Conservation (phyloP, 2,113 vertebrate genomes). For the Gadus chalcogrammus region DNA sequence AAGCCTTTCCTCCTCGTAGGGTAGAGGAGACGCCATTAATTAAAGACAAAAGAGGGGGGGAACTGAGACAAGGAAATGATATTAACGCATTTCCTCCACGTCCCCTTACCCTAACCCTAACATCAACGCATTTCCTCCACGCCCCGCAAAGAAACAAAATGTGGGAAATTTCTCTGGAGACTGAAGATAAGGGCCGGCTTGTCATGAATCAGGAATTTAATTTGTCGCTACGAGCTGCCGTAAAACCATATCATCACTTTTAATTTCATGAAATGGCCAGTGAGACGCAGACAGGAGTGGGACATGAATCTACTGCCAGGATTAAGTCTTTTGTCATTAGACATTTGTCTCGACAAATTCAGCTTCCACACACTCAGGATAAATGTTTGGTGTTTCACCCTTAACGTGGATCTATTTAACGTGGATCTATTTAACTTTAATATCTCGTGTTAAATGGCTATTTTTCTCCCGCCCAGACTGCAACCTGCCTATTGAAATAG, state of each 20-base stretch:
- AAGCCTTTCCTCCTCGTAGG: conserved; percentile 12
- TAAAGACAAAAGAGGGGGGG: conserved; percentile 43
- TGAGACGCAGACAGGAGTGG: conserved; percentile 1
- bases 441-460: neutral
- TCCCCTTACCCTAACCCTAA: neutral
- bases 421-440: neutral
- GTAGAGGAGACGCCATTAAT: conserved; percentile 50
- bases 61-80: conserved; percentile 44
- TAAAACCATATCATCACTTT: conserved; percentile 29
- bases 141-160: conserved; percentile 50
- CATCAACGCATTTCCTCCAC: conserved; percentile 43
- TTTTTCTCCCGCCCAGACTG: neutral
- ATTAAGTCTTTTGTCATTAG: conserved; percentile 23
- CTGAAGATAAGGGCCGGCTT: conserved; percentile 32
- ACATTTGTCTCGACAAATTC: conserved; percentile 6
- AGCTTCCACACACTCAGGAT: conserved; percentile 21
- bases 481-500: neutral
- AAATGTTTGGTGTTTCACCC: conserved; percentile 15
- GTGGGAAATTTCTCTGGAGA: conserved; percentile 50
- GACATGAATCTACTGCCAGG: conserved; percentile 23
- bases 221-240: conserved; percentile 29
- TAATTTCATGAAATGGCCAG: conserved; percentile 39
- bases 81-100: conserved; percentile 54
- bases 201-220: conserved; percentile 40
- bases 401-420: neutral